phyloP scores from a whole-genome alignment of 2,888 invertebrate genomes.

The Drosophila macrospina region DNA sequence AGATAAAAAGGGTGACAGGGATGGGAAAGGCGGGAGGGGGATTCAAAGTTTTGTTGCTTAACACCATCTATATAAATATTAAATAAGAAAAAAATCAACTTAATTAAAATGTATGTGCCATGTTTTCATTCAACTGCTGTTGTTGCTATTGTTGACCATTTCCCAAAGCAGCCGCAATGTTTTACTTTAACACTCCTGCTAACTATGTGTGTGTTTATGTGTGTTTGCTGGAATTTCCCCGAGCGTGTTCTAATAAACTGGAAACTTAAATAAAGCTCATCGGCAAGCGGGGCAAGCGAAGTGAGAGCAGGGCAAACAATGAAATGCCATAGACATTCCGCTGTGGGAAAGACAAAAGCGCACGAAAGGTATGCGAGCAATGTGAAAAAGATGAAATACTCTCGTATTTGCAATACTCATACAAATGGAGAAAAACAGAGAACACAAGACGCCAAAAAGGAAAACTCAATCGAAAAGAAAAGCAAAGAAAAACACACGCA shows the following conservation, averaged over 20 bases:
- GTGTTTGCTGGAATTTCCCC: slow-evolving; percentile 27
- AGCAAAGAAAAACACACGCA: slow-evolving; percentile 3
- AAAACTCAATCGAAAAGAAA: slow-evolving; percentile 16
- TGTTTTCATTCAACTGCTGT: slow-evolving; percentile 37
- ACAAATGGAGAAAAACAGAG: slow-evolving; percentile 10
- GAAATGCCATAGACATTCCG: slow-evolving; percentile 66
- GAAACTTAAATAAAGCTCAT: slow-evolving; percentile 64
- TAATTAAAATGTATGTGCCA: slow-evolving; percentile 75
- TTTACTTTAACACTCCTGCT: slow-evolving; percentile 27
- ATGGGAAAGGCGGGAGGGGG: background rate
- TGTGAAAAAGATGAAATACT: slow-evolving; percentile 64
- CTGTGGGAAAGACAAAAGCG: slow-evolving; percentile 57
- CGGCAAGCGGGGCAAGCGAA: slow-evolving; percentile 16
- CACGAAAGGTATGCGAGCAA: slow-evolving; percentile 58
- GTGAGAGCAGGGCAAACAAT: slow-evolving; percentile 50
- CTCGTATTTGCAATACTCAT: slow-evolving; percentile 42
- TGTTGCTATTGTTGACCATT: slow-evolving; percentile 17
- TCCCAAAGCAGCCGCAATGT: slow-evolving; percentile 37
- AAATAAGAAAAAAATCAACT: slow-evolving; percentile 67
- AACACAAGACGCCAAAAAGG: background rate
- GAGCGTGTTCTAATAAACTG: slow-evolving; percentile 62
- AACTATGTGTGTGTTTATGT: slow-evolving; percentile 12
- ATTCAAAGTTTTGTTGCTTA: slow-evolving; percentile 49
- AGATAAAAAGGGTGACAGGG: background rate
- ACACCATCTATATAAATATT: slow-evolving; percentile 69